A percentile compares a stretch with the other conserved stretches of the same genome.
These are phyloP conservation scores for Semotilus atromaculatus DNA, from an alignment of 2,797 vertebrate species.

Conservation along the genomic window DNA sequence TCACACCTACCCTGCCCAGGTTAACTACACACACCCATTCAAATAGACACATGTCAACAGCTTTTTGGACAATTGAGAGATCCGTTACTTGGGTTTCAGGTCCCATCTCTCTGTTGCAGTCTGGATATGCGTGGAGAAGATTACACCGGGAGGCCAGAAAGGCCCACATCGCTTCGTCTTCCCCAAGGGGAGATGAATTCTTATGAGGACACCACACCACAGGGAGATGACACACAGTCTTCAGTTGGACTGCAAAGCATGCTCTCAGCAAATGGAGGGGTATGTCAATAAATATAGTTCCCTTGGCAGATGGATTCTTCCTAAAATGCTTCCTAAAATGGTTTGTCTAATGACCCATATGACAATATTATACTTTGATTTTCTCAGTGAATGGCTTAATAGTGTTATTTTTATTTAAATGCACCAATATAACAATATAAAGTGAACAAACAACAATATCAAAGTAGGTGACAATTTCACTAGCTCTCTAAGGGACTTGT, in stretches of 20 bases:
- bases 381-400: too few relatives aligned
- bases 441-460: too few relatives aligned
- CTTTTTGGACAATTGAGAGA: not conserved
- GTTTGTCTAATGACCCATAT: not conserved
- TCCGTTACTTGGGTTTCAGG: slow-evolving; percentile 20
- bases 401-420: too few relatives aligned
- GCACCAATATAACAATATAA: too few relatives aligned
- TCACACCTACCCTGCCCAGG: slow-evolving; percentile 79
- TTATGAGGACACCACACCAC: slow-evolving; percentile 71
- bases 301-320: not conserved
- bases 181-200: slow-evolving; percentile 65
- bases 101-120: slow-evolving; percentile 60
- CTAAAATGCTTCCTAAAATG: not conserved
- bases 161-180: slow-evolving; percentile 68
- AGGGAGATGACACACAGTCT: slow-evolving; percentile 70
- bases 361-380: too few relatives aligned
- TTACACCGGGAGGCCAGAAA: slow-evolving; percentile 64
- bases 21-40: slow-evolving; percentile 63
- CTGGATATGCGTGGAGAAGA: slow-evolving; percentile 71
- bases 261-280: slow-evolving; percentile 60
- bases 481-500: too few relatives aligned
- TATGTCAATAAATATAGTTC: slow-evolving; percentile 50
- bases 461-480: too few relatives aligned
- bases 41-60: not conserved
- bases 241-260: slow-evolving; percentile 57